phyloP scores from a whole-genome alignment of 2,888 invertebrate genomes.

The Halictus ligatus region DNA sequence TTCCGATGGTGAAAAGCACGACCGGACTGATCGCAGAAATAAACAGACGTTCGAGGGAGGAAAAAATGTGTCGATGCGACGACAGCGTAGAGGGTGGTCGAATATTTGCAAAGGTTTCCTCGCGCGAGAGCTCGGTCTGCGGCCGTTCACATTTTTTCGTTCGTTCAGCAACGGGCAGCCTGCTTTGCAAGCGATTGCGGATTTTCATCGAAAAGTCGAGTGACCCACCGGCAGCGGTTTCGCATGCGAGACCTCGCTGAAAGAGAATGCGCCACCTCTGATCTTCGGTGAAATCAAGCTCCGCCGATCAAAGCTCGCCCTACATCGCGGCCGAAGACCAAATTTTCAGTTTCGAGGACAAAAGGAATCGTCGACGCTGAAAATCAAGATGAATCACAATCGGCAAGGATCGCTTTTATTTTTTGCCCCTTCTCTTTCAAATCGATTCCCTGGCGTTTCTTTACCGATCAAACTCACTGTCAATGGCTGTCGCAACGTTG shows the following conservation, averaged over 20 bases:
- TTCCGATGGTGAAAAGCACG: not conserved
- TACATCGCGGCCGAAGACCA: conserved; percentile 37
- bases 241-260: conserved; percentile 16
- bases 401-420: not conserved
- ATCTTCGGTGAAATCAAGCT: conserved; percentile 51
- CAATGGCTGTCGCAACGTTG: no score
- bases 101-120: conserved; percentile 22
- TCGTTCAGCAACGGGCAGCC: conserved; percentile 20
- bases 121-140: not conserved
- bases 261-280: conserved; percentile 35
- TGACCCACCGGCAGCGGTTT: conserved; percentile 64
- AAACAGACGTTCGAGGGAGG: not conserved
- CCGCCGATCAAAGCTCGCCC: conserved; percentile 56
- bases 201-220: conserved; percentile 68
- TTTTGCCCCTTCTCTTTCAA: not conserved
- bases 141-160: conserved; percentile 28
- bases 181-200: conserved; percentile 30
- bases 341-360: conserved; percentile 54
- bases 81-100: not conserved
- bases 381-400: conserved; percentile 57
- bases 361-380: conserved; percentile 54
- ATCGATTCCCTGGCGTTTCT: conserved; percentile 11
- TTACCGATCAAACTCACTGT: not conserved
- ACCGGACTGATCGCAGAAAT: not conserved
- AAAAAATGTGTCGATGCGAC: not conserved